Evolutionary conservation across 2,113 vertebrate species (phyloP).

Genomic region (Microtus richardsoni): DNA sequence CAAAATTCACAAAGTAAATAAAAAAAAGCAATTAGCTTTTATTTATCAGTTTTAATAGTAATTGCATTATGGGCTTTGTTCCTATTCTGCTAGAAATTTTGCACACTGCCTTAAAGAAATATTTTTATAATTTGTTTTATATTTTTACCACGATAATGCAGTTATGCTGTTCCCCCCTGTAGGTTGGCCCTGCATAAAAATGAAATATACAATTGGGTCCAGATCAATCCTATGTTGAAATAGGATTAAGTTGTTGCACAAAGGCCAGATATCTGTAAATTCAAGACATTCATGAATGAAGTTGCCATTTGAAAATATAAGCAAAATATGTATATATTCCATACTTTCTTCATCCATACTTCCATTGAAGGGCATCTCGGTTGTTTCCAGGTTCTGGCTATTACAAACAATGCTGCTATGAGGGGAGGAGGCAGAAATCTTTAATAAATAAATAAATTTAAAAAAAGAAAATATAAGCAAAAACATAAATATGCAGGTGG

Average conservation of each 20-base stretch:
- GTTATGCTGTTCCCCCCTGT: background rate
- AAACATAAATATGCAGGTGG: background rate
- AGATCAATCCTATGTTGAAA: background rate
- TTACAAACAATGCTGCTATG: too few species aligned
- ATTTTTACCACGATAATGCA: background rate
- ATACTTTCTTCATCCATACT: too few species aligned
- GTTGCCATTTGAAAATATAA: background rate
- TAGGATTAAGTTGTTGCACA: background rate
- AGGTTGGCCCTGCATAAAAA: too few species aligned
- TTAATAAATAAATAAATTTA: too few species aligned
- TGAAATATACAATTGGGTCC: background rate
- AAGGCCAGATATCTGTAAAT: background rate
- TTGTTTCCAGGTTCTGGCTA: too few species aligned
- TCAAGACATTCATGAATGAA: background rate
- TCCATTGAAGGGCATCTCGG: too few species aligned
- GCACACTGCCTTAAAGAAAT: background rate
- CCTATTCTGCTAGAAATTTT: background rate
- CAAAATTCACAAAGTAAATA: background rate
- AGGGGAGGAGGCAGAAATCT: too few species aligned
- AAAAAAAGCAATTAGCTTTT: background rate
- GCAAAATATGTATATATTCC: background rate
- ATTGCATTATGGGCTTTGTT: background rate
- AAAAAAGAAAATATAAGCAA: background rate
- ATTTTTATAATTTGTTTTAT: background rate
- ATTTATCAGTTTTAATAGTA: slow-evolving; percentile 15